phyloP scores from a whole-genome alignment of 2,113 vertebrate species.

The Nycticebus coucang region DNA sequence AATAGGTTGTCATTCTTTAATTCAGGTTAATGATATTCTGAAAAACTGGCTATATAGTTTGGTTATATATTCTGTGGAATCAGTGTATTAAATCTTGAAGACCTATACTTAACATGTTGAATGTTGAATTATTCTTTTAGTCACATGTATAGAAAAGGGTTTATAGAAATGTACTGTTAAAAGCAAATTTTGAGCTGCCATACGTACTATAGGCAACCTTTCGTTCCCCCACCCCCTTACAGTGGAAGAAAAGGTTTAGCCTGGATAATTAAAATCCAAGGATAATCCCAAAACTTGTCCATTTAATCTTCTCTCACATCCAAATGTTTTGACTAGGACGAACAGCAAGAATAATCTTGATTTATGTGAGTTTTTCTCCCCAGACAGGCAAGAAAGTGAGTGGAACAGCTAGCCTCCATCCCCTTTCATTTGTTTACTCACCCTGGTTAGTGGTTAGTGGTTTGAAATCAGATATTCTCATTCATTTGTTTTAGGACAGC shows the following conservation, averaged over 20 bases:
- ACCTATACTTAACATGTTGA: neutral
- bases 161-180: slow-evolving; percentile 53
- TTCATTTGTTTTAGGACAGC: slow-evolving; percentile 30
- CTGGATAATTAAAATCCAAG: slow-evolving; percentile 56
- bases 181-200: slow-evolving; percentile 28
- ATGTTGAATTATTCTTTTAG: slow-evolving; percentile 24
- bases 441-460: neutral
- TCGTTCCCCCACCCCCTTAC: neutral
- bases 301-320: slow-evolving; percentile 67
- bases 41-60: neutral
- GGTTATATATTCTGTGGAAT: slow-evolving; percentile 39
- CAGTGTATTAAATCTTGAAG: slow-evolving; percentile 46
- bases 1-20: neutral
- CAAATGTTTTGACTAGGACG: slow-evolving; percentile 74
- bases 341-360: slow-evolving; percentile 69
- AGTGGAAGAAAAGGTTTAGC: slow-evolving; percentile 49
- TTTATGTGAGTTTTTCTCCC: slow-evolving; percentile 57
- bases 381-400: slow-evolving; percentile 56
- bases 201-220: neutral
- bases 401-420: neutral
- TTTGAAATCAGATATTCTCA: slow-evolving; percentile 34
- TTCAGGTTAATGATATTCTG: slow-evolving; percentile 40
- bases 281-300: slow-evolving; percentile 51
- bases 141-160: neutral
- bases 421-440: neutral